Base-by-base conservation (phyloP, 2,113 vertebrate genomes). In the Gracilinanus agilis region DNA sequence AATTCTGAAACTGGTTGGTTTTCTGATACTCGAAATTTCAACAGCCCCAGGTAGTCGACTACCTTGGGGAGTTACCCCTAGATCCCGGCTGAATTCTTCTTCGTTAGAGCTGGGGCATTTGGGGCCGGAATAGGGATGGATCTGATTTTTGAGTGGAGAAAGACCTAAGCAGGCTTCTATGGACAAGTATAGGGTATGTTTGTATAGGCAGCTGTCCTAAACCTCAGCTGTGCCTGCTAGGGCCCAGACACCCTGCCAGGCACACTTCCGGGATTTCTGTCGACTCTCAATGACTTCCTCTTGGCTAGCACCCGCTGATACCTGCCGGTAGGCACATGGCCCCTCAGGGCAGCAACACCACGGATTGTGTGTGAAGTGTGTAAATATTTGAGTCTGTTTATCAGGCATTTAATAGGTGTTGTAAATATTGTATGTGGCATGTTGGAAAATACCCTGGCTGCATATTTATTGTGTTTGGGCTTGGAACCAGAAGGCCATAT, bases 341-440 rank as follows among this genome's bases (percentile, higher is more conserved):
- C 54, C 34, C 44, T 29, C 25, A 83, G 44, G 88, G 49, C 21
- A 94, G 53, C 54, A 91, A 27, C 44, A 92, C 49, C 61, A 21
- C 88, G 89, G 44, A 49, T 90, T 8, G 44, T 53, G 89, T 90
- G 89, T 91, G 54, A 92, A 88, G 54, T 54, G 19, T 94, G 83
- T 92, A 96, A 92, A 97, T 96, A 96, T 93, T 94, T 96, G 96
- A 97, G 75, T 91, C 19, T 94, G 89, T 96, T 97, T 95, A 55
- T 96, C 91, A 97, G 90, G 54, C 91, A 93, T 96, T 97, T 93
- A 54, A 54, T 94, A 49, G n/a, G 16, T 96, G 90, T 93, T 75
- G n/a, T 97, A 96, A 97, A 96, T 97, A 95, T 92, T 93, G 89
- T 91, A 94, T 96, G 89, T 97, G 92, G 92, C 94, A 90, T 96